Conservation (phyloP, 2,797 vertebrate genomes). For the Pseudotriccus pelzelni region DNA sequence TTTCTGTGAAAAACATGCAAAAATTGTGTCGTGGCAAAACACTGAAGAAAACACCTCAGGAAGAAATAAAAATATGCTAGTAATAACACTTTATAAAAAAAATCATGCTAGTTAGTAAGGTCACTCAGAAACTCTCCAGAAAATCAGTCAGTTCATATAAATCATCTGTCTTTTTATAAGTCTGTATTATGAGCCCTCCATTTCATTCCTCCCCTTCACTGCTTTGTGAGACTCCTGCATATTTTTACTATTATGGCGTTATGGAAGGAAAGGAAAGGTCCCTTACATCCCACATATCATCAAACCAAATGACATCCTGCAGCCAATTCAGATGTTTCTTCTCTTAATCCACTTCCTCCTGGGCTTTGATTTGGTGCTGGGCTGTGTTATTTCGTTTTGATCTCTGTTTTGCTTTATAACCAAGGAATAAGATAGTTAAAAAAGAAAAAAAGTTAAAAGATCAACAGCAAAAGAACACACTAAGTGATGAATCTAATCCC, state of each 20-base stretch:
- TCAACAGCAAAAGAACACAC: neutral
- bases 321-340: neutral
- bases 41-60: neutral
- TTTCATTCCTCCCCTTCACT: neutral
- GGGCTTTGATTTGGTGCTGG: neutral
- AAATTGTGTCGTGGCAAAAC: neutral
- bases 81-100: neutral
- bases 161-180: neutral
- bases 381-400: neutral
- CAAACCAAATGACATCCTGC: neutral
- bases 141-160: neutral
- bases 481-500: neutral
- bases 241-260: neutral
- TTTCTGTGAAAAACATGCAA: neutral
- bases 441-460: neutral
- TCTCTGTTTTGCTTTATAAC: neutral
- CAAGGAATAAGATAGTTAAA: neutral
- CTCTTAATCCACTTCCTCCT: neutral
- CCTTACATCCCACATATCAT: neutral
- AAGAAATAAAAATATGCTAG: neutral
- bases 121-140: neutral
- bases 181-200: neutral
- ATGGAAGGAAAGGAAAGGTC: neutral
- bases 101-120: neutral
- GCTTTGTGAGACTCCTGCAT: neutral